Evolutionary conservation across 2,113 vertebrate species (phyloP), one percentile per base, ranked within the genome.

Genomic region (Paracanthobrama guichenoti): DNA sequence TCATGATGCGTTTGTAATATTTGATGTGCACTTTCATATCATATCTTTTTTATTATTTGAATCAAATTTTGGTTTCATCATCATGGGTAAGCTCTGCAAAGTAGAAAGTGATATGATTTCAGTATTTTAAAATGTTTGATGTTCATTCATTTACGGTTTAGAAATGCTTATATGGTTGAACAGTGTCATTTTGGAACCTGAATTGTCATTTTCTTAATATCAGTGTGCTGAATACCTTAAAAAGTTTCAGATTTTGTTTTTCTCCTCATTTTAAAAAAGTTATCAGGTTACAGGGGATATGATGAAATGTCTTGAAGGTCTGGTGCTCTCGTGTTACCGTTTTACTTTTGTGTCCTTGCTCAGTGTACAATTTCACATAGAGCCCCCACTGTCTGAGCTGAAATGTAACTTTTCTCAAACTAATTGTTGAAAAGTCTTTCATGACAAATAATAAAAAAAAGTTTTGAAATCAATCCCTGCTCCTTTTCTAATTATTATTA

Each of bases 391-490:
- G 50, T 78, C 53, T 59, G 55, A 60, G 13, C 3, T 60, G 18
- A 57, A 42, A 59, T 78, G 55, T 57, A 60, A 78, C 55, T 78
- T 55, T 71, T 59, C 75, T 39, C 35, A 60, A 69, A 71, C 71
- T 59, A 82, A 46, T 72, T 39, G 67, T 76, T 62, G 60, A 72
- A 75, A 83, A 75, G 75, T 48, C 69, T 85, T 85, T 80, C 67
- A 83, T 67, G 75, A 79, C 57, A 85, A 85, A 87, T 87, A 82
- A 59, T 46, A 8, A 77, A 77, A 55, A 87, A 87, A 83, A 24
- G 57, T 69, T 85, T 73, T 73, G 71, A 73, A 73, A 73, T 73
- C 11, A 73, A 73, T 73, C 11, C 0, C 71, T 48, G 42, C n/a
- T 35, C 4, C 26, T 44, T 72, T 44, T 73, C 13, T 16, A 14